phyloP scores from a whole-genome alignment of 1,140 invertebrate species.

The Dinoponera quadriceps region DNA sequence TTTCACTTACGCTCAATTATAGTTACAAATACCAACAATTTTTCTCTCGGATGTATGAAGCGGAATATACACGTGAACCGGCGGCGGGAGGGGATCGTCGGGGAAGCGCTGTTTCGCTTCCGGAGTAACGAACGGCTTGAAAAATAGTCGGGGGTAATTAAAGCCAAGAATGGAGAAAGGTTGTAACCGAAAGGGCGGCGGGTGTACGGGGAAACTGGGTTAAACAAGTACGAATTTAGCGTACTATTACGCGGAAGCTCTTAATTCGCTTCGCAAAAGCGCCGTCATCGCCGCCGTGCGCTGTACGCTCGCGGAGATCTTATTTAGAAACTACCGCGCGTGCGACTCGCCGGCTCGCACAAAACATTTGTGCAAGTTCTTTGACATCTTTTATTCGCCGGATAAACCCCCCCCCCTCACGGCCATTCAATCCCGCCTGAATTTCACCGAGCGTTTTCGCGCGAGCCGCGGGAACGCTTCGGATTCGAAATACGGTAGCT shows the following conservation, averaged over 20 bases:
- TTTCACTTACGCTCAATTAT: too few relatives aligned
- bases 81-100: not conserved
- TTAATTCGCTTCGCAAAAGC: slow-evolving; percentile 57
- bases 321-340: slow-evolving; percentile 15
- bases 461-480: not conserved
- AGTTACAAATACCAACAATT: too few relatives aligned
- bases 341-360: not conserved
- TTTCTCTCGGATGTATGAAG: not conserved
- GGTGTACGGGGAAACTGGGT: slow-evolving; percentile 55
- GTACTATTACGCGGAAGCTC: slow-evolving; percentile 55
- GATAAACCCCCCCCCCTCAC: too few relatives aligned
- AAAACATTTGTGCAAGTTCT: not conserved
- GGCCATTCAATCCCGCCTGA: too few relatives aligned
- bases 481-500: slow-evolving; percentile 37
- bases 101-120: slow-evolving; percentile 2
- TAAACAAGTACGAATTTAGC: slow-evolving; percentile 67
- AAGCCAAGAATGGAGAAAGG: slow-evolving; percentile 47
- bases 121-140: slow-evolving; percentile 18
- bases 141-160: slow-evolving; percentile 58
- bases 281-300: not conserved
- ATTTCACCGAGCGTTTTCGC: not conserved
- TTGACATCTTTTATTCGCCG: too few relatives aligned
- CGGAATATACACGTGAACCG: not conserved
- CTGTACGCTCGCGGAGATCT: not conserved
- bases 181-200: slow-evolving; percentile 62